phyloP scores from a whole-genome alignment of 2,113 vertebrate genomes.

The pig (Sus scrofa) region T2T-Sscrofa CM000816.6:58733001-58733500 shows the following conservation, averaged over 20 bases:
- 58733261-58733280: neutral
- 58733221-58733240: neutral
- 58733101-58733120: neutral
- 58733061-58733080: neutral
- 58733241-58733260: neutral
- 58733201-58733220: neutral
- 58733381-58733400: neutral
- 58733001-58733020: neutral
- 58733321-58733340: neutral
- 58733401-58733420: neutral
- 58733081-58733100: neutral
- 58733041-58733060: neutral
- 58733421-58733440: neutral
- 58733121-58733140: neutral
- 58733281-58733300: neutral
- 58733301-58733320: neutral
- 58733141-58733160: neutral
- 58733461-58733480: neutral
- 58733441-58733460: neutral
- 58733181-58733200: conserved; percentile 38
- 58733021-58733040: neutral
- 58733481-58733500: neutral
- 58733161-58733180: neutral
- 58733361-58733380: neutral
- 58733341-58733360: neutral